Percentiles rank a stretch among this genome's conserved stretches.
phyloP scores from a whole-genome alignment of 37 sponge, comb jelly and placozoan species.

The Chondrosia reniformis region DNA sequence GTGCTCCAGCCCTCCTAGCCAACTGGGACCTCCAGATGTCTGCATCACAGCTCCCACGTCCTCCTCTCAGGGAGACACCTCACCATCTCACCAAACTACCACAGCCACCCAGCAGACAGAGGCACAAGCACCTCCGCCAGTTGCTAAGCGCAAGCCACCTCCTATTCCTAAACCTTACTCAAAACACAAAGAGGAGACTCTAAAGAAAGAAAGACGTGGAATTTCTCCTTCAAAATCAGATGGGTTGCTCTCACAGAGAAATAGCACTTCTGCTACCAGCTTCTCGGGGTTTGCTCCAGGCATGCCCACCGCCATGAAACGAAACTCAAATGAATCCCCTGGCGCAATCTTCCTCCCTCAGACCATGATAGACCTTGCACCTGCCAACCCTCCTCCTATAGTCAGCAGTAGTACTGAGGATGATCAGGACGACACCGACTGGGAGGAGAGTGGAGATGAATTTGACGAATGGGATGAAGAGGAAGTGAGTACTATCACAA shows the following conservation, averaged over 20 bases:
- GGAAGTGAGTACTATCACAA: not conserved
- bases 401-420: not conserved
- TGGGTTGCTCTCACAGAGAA: not conserved
- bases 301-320: too few relatives aligned
- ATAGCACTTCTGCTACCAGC: too few relatives aligned
- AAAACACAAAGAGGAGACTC: not conserved
- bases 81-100: not conserved
- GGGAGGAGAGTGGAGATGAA: constrained; percentile 17
- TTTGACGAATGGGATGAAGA: not conserved
- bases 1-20: not conserved
- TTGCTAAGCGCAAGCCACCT: not conserved
- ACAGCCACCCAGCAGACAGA: not conserved
- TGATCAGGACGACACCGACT: constrained; percentile 24
- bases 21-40: not conserved
- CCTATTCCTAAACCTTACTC: constrained; percentile 11
- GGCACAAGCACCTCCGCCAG: not conserved
- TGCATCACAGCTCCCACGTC: not conserved
- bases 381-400: not conserved
- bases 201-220: not conserved
- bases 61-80: not conserved
- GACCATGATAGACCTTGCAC: not conserved
- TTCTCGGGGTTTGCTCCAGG: too few relatives aligned
- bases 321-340: too few relatives aligned
- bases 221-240: not conserved
- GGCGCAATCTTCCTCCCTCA: not conserved